These are phyloP conservation scores for Ips typographus DNA, from an alignment of 1,140 invertebrate genomes.

Conservation along the genomic window DNA sequence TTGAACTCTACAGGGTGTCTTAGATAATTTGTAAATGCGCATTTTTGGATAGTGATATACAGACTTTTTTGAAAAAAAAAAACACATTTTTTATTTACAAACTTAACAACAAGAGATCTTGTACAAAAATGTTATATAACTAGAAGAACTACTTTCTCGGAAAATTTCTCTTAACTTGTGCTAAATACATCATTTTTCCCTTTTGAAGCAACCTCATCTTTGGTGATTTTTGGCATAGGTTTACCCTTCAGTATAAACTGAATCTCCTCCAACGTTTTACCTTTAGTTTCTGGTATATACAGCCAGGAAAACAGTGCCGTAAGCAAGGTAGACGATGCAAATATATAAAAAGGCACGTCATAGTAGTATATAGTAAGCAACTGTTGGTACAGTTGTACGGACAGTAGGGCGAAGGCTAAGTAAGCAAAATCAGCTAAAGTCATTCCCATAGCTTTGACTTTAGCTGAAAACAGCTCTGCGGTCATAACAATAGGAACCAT, in stretches of 20 bases:
- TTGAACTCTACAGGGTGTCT: too few relatives aligned
- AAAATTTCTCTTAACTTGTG: too few relatives aligned
- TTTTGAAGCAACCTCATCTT: too few relatives aligned
- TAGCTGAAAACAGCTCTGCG: constrained; percentile 66
- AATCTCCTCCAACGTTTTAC: constrained; percentile 73
- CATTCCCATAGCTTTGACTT: constrained; percentile 58
- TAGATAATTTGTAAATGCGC: too few relatives aligned
- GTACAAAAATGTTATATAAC: too few relatives aligned
- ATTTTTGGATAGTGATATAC: too few relatives aligned
- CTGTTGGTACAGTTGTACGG: constrained; percentile 65
- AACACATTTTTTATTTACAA: too few relatives aligned
- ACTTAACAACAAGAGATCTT: too few relatives aligned
- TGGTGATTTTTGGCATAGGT: constrained; percentile 19
- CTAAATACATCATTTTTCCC: too few relatives aligned
- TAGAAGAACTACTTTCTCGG: too few relatives aligned
- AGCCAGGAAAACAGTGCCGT: constrained; percentile 64
- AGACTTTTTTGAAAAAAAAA: too few relatives aligned
- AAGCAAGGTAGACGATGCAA: constrained; percentile 60
- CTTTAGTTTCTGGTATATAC: constrained; percentile 77
- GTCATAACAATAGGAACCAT: constrained; percentile 73
- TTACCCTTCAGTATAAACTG: constrained; percentile 52
- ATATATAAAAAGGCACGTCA: constrained; percentile 67
- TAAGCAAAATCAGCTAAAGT: constrained; percentile 47
- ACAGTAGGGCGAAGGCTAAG: constrained; percentile 58
- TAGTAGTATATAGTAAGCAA: constrained; percentile 55